phyloP scores from a whole-genome alignment of 1,140 invertebrate species.

The Brachionus rotundiformis region DNA sequence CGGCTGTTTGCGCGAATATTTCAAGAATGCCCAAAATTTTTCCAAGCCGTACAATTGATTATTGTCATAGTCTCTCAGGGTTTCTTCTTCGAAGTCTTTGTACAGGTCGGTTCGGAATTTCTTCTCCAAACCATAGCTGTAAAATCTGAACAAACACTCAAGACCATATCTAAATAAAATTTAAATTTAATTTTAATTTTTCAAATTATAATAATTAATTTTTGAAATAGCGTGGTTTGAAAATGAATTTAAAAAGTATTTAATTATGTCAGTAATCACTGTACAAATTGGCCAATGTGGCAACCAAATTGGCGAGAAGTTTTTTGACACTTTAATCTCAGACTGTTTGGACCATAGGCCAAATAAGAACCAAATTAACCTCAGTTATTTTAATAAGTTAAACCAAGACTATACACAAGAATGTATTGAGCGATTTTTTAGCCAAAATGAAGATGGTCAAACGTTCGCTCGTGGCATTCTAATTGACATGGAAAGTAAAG shows the following conservation, averaged over 20 bases:
- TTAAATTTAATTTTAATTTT: slow-evolving; percentile 58
- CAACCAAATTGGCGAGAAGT: slow-evolving; percentile 64
- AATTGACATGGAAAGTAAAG: slow-evolving; percentile 66
- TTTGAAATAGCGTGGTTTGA: not conserved
- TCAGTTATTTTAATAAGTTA: slow-evolving; percentile 54
- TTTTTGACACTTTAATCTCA: slow-evolving; percentile 62
- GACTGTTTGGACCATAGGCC: slow-evolving; percentile 54
- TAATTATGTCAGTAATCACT: slow-evolving; percentile 57
- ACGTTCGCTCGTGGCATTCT: slow-evolving; percentile 61
- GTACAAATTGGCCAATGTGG: slow-evolving; percentile 66
- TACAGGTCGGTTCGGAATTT: slow-evolving; percentile 89
- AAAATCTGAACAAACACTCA: slow-evolving; percentile 97
- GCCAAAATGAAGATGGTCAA: slow-evolving; percentile 48
- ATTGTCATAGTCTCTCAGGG: slow-evolving; percentile 81
- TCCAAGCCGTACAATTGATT: slow-evolving; percentile 90
- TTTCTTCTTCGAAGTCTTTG: slow-evolving; percentile 92
- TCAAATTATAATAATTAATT: not conserved
- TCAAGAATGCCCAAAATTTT: slow-evolving; percentile 98
- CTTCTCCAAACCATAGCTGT: slow-evolving; percentile 92
- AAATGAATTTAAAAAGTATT: slow-evolving; percentile 22
- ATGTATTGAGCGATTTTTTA: slow-evolving; percentile 51
- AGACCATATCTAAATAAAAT: slow-evolving; percentile 69
- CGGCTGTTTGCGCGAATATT: slow-evolving; percentile 65
- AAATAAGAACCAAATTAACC: not conserved
- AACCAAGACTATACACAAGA: not conserved